Evolutionary conservation across 1,140 invertebrate genomes (phyloP).

Genomic region (Drosophila ficusphila): DNA sequence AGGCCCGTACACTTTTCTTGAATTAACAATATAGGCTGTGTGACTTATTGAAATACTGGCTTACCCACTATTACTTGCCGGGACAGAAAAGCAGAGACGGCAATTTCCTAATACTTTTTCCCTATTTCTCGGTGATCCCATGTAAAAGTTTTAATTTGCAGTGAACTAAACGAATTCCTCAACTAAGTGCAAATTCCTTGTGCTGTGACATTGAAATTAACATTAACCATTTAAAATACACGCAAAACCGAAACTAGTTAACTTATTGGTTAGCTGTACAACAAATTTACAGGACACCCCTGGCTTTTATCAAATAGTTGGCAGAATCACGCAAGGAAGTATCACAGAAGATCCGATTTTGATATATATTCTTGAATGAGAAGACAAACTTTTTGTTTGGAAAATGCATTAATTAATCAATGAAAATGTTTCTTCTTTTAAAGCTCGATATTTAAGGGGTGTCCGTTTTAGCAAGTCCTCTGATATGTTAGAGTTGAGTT

Average conservation of each 20-base stretch:
- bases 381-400: not conserved
- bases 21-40: conserved; percentile 29
- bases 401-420: too few species aligned
- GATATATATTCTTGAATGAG: not conserved
- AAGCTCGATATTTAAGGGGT: conserved; percentile 22
- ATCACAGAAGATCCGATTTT: not conserved
- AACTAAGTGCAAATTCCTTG: conserved; percentile 26
- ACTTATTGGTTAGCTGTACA: conserved; percentile 72
- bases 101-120: conserved; percentile 22
- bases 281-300: conserved; percentile 42
- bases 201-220: conserved; percentile 24
- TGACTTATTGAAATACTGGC: conserved; percentile 24
- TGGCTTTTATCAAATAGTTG: not conserved
- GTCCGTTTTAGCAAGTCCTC: conserved; percentile 42
- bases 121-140: conserved; percentile 22
- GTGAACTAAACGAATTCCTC: conserved; percentile 23
- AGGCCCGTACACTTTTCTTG: not conserved
- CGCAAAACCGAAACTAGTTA: conserved; percentile 21
- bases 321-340: not conserved
- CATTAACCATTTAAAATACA: conserved; percentile 12
- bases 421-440: not conserved
- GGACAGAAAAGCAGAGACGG: conserved; percentile 31
- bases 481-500: conserved; percentile 55
- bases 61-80: conserved; percentile 10
- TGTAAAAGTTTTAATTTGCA: conserved; percentile 4